phyloP scores from a whole-genome alignment of 2,888 invertebrate genomes.

The Tenthredo distinguenda region DNA sequence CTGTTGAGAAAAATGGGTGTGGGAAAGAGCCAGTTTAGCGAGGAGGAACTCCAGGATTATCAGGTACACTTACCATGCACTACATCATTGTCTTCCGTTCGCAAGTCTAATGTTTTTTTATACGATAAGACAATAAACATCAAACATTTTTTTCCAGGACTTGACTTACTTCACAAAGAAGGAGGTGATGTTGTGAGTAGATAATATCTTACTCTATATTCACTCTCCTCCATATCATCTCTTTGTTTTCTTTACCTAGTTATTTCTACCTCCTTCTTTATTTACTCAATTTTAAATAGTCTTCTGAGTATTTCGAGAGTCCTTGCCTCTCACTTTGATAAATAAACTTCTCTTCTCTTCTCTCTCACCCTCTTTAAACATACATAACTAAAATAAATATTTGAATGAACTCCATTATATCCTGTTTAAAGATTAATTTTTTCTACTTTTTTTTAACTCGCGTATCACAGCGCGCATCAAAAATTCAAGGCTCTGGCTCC shows the following conservation, averaged over 20 bases:
- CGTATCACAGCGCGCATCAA: conserved; percentile 88
- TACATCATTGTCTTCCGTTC: background rate
- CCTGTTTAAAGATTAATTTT: background rate
- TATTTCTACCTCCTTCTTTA: conserved; percentile 32
- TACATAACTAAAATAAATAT: conserved; percentile 39
- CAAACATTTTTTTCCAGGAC: conserved; percentile 83
- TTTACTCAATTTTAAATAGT: conserved; percentile 12
- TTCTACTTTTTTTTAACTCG: conserved; percentile 40
- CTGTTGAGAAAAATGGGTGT: conserved; percentile 84
- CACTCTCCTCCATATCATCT: conserved; percentile 34
- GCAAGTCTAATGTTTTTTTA: background rate
- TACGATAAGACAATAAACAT: conserved; percentile 18
- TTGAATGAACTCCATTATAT: conserved; percentile 18
- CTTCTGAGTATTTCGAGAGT: background rate
- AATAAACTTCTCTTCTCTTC: background rate
- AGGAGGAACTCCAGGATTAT: conserved; percentile 94
- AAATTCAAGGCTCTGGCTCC: conserved; percentile 94
- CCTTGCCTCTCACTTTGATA: background rate
- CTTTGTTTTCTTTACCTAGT: conserved; percentile 52
- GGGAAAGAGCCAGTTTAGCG: conserved; percentile 90
- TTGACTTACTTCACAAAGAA: conserved; percentile 96
- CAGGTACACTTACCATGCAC: conserved; percentile 80
- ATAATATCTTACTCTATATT: conserved; percentile 41
- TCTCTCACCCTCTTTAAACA: conserved; percentile 42
- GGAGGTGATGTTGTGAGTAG: conserved; percentile 93